Evolutionary conservation across 2,888 invertebrate genomes (phyloP), one percentile per base, ranked within the genome.

Genomic region (Aphodius sticticus): DNA sequence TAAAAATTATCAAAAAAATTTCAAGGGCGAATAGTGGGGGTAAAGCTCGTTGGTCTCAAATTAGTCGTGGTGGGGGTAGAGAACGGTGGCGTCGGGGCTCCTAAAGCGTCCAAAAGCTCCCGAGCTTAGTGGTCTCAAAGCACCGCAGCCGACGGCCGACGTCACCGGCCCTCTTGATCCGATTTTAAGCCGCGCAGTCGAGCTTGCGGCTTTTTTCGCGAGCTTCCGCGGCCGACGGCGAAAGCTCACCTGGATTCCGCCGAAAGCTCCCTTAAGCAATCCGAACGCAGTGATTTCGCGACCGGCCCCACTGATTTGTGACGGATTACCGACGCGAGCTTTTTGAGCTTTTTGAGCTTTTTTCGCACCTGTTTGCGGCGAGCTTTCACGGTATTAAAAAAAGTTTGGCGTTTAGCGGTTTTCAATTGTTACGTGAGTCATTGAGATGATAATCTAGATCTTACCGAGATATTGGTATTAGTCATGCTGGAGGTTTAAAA

Each of bases 51-150:
- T 85, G 89, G 82, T 85, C 86, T 85, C 85, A 86, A 86, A 86
- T 85, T 86, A 86, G 86, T 85, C 83, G 83, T 81, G 80, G 85
- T 83, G 79, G 80, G 16, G 81, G 83, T 74, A 36, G 36, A 26
- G 37, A 74, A 36, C n/a, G 80, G 75, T 80, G 82, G 80, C 79
- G 77, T 82, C 79, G 81, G 81, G 15, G 16, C 26, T 71, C 35
- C 71, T 71, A 74, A 74, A 74, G 35, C 74, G 74, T 16, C 35
- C 74, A 35, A 35, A 74, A 74, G 37, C 36, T 37, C 86, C 85
- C 86, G 84, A 86, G 87, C 87, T 88, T 88, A 88, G 89, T 88
- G 88, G 88, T 86, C 86, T 88, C 87, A 89, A 89, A 89, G 89
- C 89, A 88, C 87, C 88, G 87, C 87, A 87, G 88, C 88, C 88